These are phyloP conservation scores for Aeoliscus strigatus DNA, from an alignment of 2,797 vertebrate genomes.

Conservation along the genomic window DNA sequence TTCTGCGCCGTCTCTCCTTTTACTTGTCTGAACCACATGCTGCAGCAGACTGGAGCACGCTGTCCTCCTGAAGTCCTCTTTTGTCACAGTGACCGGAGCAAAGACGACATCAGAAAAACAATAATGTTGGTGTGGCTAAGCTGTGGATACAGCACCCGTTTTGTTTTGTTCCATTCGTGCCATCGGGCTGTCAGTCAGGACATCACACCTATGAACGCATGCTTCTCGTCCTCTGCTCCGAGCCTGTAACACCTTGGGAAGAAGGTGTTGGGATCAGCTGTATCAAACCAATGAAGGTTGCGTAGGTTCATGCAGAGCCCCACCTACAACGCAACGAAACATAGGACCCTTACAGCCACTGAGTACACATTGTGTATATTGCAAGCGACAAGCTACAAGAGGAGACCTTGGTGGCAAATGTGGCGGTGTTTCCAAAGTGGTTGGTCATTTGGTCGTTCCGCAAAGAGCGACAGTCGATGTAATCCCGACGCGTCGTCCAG, in stretches of 20 bases:
- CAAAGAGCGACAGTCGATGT: conserved; percentile 68
- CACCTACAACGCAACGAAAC: conserved; percentile 65
- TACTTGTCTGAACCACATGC: conserved; percentile 72
- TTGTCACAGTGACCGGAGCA: conserved; percentile 3
- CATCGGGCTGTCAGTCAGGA: not conserved
- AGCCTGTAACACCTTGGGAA: conserved; percentile 90
- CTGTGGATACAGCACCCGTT: not conserved
- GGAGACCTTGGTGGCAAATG: conserved; percentile 88
- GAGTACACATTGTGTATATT: too few species aligned
- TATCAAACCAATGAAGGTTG: conserved; percentile 85
- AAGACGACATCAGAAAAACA: not conserved
- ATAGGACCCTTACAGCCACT: not conserved
- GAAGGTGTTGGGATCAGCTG: conserved; percentile 81
- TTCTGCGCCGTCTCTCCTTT: conserved; percentile 5
- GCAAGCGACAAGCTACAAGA: not conserved
- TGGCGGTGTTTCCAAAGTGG: conserved; percentile 77
- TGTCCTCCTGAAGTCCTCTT: conserved; percentile 89
- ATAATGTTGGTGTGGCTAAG: not conserved
- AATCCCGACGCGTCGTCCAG: conserved; percentile 79
- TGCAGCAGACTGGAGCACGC: conserved; percentile 86
- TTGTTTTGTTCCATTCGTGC: not conserved
- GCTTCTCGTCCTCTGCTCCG: conserved; percentile 77
- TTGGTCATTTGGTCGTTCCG: conserved; percentile 83
- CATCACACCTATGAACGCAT: conserved; percentile 82
- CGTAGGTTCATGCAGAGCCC: conserved; percentile 85